Conservation (phyloP, 2,888 invertebrate genomes). For the Mythimna lalbum region DNA sequence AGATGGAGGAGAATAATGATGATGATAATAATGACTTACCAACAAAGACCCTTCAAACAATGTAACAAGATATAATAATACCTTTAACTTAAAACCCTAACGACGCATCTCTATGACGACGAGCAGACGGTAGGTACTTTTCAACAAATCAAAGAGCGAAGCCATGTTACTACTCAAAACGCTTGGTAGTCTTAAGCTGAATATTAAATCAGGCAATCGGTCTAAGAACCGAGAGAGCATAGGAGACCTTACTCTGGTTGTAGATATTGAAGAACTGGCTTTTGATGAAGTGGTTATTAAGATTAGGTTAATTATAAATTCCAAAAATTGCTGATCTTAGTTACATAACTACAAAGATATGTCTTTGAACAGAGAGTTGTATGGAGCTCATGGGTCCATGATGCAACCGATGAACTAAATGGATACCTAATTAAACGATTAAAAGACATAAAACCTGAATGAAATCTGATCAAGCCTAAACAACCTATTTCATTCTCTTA, state of each 20-base stretch:
- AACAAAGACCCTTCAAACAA: not conserved
- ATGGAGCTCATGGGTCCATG: no score
- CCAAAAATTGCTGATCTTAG: constrained; percentile 8
- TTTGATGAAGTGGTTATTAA: constrained; percentile 20
- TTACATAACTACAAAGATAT: not conserved
- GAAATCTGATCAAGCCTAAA: no score
- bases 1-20: no score
- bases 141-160: constrained; percentile 12
- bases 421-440: no score
- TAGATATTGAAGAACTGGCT: constrained; percentile 1
- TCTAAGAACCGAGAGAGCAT: constrained; percentile 2
- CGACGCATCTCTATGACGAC: not conserved
- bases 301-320: not conserved
- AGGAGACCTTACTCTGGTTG: not conserved
- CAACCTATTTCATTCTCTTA: no score
- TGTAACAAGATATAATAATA: not conserved
- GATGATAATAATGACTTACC: not conserved
- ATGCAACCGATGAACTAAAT: no score
- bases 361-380: no score
- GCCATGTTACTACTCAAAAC: not conserved
- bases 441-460: no score
- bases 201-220: constrained; percentile 24
- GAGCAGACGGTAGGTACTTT: no score
- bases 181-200: not conserved
- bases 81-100: not conserved